These are phyloP conservation scores for Tinamus major DNA, from an alignment of 2,797 vertebrate species.

Conservation along the genomic window DNA sequence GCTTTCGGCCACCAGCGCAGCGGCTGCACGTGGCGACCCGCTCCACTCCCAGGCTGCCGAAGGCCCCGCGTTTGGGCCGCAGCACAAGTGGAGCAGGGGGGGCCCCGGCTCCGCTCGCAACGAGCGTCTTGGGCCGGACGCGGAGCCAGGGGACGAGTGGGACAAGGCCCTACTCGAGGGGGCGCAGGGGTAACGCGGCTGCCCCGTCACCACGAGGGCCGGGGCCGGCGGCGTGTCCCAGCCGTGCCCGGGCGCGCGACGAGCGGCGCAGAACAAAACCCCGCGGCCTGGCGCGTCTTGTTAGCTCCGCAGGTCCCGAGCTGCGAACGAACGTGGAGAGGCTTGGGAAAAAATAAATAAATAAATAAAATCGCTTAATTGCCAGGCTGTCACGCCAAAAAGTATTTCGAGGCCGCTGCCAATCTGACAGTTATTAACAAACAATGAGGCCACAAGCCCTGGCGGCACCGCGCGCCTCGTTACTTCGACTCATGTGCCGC, in stretches of 20 bases:
- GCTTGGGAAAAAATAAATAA: neutral
- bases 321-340: neutral
- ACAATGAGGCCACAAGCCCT: slow-evolving; percentile 79
- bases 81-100: neutral
- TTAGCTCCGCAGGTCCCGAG: slow-evolving; percentile 56
- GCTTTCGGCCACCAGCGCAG: neutral
- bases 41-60: neutral
- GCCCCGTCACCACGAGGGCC: neutral
- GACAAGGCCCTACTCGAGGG: neutral
- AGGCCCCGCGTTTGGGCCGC: neutral
- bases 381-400: slow-evolving; percentile 40
- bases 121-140: neutral
- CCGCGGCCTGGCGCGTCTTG: slow-evolving; percentile 1
- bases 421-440: slow-evolving; percentile 70
- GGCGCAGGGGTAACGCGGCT: too few relatives aligned
- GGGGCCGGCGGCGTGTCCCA: neutral
- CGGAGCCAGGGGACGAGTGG: accelerated
- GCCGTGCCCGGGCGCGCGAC: neutral
- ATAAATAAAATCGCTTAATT: slow-evolving; percentile 39
- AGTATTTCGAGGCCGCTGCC: slow-evolving; percentile 47
- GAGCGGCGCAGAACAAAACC: neutral
- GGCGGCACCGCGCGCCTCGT: slow-evolving; percentile 75
- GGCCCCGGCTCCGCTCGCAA: neutral
- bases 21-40: accelerated
- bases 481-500: slow-evolving; percentile 80